Conservation (phyloP, 2,113 vertebrate species). For the Aspiorhynchus laticeps region DNA sequence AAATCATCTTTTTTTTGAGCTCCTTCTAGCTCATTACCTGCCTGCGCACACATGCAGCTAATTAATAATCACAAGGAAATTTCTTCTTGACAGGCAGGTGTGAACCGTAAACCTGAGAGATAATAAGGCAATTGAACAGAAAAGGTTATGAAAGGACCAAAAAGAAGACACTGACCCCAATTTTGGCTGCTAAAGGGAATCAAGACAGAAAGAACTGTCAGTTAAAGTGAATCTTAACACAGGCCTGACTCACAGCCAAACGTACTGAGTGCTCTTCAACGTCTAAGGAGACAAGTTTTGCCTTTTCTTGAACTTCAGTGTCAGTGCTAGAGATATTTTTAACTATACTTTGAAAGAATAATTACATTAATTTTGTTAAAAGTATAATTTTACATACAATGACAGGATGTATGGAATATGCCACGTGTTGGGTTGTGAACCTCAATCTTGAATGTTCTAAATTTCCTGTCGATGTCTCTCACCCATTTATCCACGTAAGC, state of each 20-base stretch:
- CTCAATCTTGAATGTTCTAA: neutral
- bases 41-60: neutral
- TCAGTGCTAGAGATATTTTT: neutral
- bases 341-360: neutral
- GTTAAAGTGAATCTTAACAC: neutral
- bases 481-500: neutral
- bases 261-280: neutral
- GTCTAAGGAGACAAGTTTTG: neutral
- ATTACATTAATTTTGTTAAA: neutral
- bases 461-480: neutral
- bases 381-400: neutral
- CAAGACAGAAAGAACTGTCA: constrained; percentile 23
- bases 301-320: neutral
- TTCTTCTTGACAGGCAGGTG: constrained; percentile 24
- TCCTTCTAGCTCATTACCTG: constrained; percentile 27
- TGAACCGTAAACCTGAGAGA: neutral
- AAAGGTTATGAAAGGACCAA: neutral
- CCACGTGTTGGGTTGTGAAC: neutral
- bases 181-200: neutral
- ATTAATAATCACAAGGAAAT: constrained; percentile 37
- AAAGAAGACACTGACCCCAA: neutral
- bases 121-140: constrained; percentile 13
- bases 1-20: neutral
- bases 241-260: neutral
- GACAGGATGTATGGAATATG: neutral